Evolutionary conservation across 2,797 vertebrate genomes (phyloP), one percentile per base, ranked within the genome.

Genomic region (Gila robusta): DNA sequence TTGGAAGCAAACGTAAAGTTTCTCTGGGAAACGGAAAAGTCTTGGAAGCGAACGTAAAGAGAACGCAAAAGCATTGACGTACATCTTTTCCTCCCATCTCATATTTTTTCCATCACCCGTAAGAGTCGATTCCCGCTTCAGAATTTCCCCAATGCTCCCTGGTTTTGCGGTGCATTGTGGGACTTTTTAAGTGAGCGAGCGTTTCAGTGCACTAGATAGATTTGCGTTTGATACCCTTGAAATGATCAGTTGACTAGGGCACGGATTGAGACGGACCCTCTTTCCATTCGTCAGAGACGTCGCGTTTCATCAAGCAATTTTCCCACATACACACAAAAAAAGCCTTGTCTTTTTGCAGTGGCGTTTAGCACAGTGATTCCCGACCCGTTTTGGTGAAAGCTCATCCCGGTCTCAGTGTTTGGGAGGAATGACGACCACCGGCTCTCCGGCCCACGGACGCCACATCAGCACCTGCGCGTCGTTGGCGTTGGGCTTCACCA

Each of bases 401-500:
- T 66, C 26, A 2, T 66, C 26, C 62, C 28, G 6, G 52, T 23
- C 69, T 74, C 79, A 70, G 49, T 97, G 95, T 93, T 98, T 99
- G 0, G 98, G 95, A 23, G 98, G 98, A 90, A 99, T 99, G 91
- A 99, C 98, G 94, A 99, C 97, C 12, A 97, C 93, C 0, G 97
- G 94, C 52, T 95, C 94, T 84, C 98, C 97, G 0, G 92, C 95
- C 91, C 96, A 97, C 93, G 98, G 98, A 94, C 98, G 96, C 98
- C 98, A 99, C 98, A 99, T 99, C 91, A 99, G 97, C 91, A 99
- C 98, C 95, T 99, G 98, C 86, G 98, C 98, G 1, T 99, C 98
- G 1, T 99, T 99, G 96, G 98, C 98, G 28, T 99, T 99, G 93
- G 98, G 98, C 93, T 99, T 99, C 93, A 97, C 96, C 94, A 98